Base-by-base conservation (phyloP, 2,797 vertebrate species). In the Syngnathus acus region DNA sequence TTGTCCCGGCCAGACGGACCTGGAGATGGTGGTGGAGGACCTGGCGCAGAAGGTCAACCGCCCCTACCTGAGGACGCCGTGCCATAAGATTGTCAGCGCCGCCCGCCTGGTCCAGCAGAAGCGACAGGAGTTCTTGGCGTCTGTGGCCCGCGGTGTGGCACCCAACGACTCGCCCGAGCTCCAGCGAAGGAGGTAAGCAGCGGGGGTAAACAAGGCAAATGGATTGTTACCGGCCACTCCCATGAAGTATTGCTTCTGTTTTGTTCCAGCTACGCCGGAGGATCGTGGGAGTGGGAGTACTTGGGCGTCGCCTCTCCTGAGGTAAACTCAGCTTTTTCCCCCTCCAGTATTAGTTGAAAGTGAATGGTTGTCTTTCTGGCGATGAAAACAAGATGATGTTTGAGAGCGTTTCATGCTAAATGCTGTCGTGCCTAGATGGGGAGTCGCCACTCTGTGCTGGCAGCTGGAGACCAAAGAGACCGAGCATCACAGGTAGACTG, bases 241-340 rank as follows among this genome's bases (percentile, higher is more conserved):
- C 5, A 50, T 50, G 47, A 19, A 50, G 16, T 19, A 53, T 21
- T n/a, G n/a, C n/a, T 21, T 65, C 11, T 16, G 8, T 32, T 51
- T 66, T 68, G 17, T 80, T 78, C 70, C 82, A 99, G 97, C 89
- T 98, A 96, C 89, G 94, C 95, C 78, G 96, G 95, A 89, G 95
- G 95, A 88, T 97, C 95, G 0, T 98, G 97, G 97, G 96, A 99
- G 85, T 99, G 96, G 97, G 97, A 99, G 78, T 98, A 98, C 90
- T 94, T 98, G 74, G 95, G 97, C 85, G 98, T 99, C 85, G 93
- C 95, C 73, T 98, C 97, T 65, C 96, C 96, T 0, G 97, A 99
- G 95, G 97, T 99, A 94, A 87, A 67, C 32, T 32, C 32, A 0
- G 32, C 32, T 4, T 32, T 32, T 32, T 32, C 32, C 32, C 32